phyloP scores from a whole-genome alignment of 2,888 invertebrate genomes.

The Heliconius hortense region DNA sequence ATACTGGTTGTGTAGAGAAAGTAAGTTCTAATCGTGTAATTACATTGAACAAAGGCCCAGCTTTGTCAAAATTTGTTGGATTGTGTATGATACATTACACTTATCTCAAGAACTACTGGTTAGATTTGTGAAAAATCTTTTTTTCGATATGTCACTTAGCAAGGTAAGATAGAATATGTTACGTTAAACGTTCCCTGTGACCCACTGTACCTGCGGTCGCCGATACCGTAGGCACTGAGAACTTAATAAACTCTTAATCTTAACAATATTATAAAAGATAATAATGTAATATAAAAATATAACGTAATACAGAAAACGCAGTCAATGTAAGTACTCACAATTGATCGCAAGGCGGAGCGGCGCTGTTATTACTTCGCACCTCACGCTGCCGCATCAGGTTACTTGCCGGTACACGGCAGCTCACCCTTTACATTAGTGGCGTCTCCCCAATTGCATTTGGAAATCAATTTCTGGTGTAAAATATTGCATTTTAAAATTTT shows the following conservation, averaged over 20 bases:
- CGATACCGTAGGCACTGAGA: no score
- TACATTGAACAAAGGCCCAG: no score
- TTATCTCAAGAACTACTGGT: no score
- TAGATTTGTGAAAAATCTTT: no score
- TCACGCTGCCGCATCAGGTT: constrained; percentile 14
- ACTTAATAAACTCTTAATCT: neutral
- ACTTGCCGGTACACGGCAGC: constrained; percentile 1
- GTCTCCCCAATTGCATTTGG: constrained; percentile 4
- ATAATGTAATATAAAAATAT: neutral
- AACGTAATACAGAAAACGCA: neutral
- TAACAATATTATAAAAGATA: neutral
- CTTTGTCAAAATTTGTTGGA: neutral
- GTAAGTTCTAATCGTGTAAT: neutral
- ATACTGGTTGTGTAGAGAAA: neutral
- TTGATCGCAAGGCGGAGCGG: neutral
- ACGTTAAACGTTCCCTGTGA: no score
- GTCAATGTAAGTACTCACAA: neutral
- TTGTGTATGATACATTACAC: no score
- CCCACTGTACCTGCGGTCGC: no score
- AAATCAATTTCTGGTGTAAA: neutral
- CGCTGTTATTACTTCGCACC: constrained; percentile 19
- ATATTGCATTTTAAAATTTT: neutral
- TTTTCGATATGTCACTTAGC: no score
- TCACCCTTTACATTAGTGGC: neutral
- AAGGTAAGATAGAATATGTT: no score